Percentiles rank a stretch among this genome's conserved stretches.
phyloP scores from a whole-genome alignment of 2,888 invertebrate species.

The Monopis laevigella region DNA sequence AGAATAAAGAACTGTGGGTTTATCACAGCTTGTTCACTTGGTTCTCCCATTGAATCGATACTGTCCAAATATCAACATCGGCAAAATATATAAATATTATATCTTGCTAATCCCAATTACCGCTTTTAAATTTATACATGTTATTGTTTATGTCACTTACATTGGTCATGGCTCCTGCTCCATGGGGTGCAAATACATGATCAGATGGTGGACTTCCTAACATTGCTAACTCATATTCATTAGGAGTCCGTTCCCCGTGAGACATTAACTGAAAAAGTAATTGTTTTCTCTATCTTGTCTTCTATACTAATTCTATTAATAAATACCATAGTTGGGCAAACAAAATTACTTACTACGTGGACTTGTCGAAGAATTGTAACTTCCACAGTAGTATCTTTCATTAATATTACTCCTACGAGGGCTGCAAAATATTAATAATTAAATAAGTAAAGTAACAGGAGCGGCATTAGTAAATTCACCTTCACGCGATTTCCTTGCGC shows the following conservation, averaged over 20 bases:
- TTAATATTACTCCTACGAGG: constrained; percentile 61
- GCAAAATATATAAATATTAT: too few relatives aligned
- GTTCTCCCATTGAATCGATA: too few relatives aligned
- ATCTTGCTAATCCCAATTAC: too few relatives aligned
- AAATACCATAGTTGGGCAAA: too few relatives aligned
- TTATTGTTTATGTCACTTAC: constrained; percentile 62
- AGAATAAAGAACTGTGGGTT: too few relatives aligned
- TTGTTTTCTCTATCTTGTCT: neutral
- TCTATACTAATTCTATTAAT: neutral
- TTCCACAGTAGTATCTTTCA: constrained; percentile 53
- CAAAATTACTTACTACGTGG: constrained; percentile 56
- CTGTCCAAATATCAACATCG: too few relatives aligned
- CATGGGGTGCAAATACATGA: constrained; percentile 70
- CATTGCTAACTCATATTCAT: constrained; percentile 56
- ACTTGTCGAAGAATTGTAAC: constrained; percentile 55
- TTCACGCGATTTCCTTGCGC: too few relatives aligned
- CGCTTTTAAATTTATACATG: too few relatives aligned
- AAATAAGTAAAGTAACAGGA: too few relatives aligned
- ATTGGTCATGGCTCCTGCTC: constrained; percentile 73
- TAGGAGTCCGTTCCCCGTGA: constrained; percentile 78
- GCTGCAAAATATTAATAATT: too few relatives aligned
- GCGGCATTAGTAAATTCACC: too few relatives aligned
- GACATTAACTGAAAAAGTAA: constrained; percentile 65
- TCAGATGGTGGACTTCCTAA: constrained; percentile 70
- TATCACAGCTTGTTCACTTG: too few relatives aligned